Evolutionary conservation across 2,113 vertebrate genomes (phyloP).

Genomic region (Eubucco bourcierii): DNA sequence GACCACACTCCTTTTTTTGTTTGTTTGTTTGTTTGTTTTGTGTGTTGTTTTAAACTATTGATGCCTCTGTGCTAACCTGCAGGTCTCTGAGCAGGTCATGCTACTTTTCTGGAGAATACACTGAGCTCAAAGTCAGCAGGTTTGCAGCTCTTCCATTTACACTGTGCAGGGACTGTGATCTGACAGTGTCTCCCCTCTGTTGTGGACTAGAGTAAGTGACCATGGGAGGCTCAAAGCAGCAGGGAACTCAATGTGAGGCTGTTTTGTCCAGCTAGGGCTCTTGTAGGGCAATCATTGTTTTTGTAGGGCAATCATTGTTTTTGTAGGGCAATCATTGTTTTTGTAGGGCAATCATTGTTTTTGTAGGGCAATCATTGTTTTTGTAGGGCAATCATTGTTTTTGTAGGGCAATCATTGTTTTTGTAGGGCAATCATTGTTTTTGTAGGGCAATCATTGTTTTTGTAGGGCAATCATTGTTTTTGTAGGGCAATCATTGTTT

Average conservation of each 20-base stretch:
- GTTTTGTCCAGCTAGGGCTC: background rate
- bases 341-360: background rate
- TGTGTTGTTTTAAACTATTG: background rate
- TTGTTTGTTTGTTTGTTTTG: background rate
- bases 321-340: background rate
- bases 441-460: background rate
- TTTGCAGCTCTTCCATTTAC: background rate
- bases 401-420: background rate
- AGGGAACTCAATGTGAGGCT: background rate
- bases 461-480: background rate
- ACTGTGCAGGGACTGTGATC: background rate
- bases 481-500: background rate
- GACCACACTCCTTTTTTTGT: background rate
- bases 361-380: background rate
- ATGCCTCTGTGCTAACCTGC: background rate
- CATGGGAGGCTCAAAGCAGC: background rate
- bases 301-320: background rate
- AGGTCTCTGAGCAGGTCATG: background rate
- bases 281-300: background rate
- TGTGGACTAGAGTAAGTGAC: background rate
- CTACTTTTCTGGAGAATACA: background rate
- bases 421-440: background rate
- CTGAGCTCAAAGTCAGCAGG: background rate
- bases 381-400: background rate
- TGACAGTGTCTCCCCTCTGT: background rate